A percentile compares a stretch with the other conserved stretches of the same genome.
Conservation (phyloP, 2,113 vertebrate genomes). For the Mobula hypostoma region DNA sequence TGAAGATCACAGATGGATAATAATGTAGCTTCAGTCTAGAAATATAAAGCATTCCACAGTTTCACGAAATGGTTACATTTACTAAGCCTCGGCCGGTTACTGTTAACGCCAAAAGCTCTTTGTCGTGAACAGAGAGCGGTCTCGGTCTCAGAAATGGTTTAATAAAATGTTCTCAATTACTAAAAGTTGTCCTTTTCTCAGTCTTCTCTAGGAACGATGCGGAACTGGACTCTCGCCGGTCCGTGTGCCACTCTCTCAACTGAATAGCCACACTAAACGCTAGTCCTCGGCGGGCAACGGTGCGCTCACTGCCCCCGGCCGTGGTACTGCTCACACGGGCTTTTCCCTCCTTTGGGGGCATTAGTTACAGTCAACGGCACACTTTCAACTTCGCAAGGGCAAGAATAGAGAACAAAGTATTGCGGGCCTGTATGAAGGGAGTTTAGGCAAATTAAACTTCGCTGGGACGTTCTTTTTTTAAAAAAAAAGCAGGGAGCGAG, state of each 20-base stretch:
- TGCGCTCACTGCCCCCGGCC: background rate
- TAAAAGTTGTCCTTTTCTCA: background rate
- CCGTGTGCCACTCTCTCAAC: background rate
- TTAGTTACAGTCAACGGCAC: too few species aligned
- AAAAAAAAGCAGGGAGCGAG: too few species aligned
- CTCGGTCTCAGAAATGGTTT: background rate
- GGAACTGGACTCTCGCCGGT: slow-evolving; percentile 2
- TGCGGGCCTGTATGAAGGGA: too few species aligned
- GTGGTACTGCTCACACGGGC: too few species aligned
- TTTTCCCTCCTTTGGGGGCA: background rate
- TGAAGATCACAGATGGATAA: too few species aligned
- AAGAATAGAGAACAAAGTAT: background rate
- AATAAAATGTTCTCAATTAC: background rate
- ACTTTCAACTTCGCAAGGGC: background rate
- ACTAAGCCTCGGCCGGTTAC: background rate
- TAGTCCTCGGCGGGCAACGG: too few species aligned
- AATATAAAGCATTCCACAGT: background rate
- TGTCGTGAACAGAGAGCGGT: background rate
- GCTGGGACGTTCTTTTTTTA: background rate
- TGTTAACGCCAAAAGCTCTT: background rate
- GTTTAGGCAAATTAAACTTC: background rate
- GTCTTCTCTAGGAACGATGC: background rate
- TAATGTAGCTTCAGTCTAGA: slow-evolving; percentile 16
- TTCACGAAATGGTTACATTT: background rate
- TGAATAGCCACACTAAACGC: too few species aligned